Evolutionary conservation across 2,113 vertebrate species (phyloP).

Genomic region (Sterrhoptilus dennistouni): DNA sequence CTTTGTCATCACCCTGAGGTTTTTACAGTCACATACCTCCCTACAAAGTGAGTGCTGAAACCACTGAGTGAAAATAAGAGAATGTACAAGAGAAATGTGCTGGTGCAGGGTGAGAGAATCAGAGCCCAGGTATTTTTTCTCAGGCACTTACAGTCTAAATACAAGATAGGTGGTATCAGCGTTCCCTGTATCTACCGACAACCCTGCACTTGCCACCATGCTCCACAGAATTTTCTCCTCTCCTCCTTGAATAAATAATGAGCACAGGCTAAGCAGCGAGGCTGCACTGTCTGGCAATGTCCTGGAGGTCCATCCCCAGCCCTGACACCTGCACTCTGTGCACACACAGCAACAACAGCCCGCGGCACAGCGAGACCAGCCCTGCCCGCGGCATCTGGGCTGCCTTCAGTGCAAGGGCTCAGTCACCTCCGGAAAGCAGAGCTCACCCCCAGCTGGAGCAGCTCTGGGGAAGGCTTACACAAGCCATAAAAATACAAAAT

Average conservation of each 20-base stretch:
- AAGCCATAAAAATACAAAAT: background rate
- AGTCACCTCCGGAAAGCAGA: background rate
- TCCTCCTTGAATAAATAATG: background rate
- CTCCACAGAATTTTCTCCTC: background rate
- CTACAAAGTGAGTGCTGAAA: background rate
- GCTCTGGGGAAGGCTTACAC: background rate
- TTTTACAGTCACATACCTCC: background rate
- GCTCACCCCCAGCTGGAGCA: background rate
- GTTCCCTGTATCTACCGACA: background rate
- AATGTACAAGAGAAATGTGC: background rate
- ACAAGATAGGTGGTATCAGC: accelerated
- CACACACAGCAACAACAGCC: accelerated
- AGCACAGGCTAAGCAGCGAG: background rate
- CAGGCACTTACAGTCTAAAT: background rate
- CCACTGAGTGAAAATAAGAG: background rate
- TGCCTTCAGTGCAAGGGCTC: background rate
- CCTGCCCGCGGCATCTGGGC: too few species aligned
- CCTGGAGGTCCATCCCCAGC: accelerated
- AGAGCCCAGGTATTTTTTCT: background rate
- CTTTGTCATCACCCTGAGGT: background rate
- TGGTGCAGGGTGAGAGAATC: background rate
- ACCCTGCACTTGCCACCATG: background rate
- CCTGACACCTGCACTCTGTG: accelerated
- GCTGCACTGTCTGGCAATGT: accelerated
- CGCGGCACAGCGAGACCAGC: accelerated